Conservation (phyloP, 2,888 invertebrate species). For the Drosophila acutilabella region DNA sequence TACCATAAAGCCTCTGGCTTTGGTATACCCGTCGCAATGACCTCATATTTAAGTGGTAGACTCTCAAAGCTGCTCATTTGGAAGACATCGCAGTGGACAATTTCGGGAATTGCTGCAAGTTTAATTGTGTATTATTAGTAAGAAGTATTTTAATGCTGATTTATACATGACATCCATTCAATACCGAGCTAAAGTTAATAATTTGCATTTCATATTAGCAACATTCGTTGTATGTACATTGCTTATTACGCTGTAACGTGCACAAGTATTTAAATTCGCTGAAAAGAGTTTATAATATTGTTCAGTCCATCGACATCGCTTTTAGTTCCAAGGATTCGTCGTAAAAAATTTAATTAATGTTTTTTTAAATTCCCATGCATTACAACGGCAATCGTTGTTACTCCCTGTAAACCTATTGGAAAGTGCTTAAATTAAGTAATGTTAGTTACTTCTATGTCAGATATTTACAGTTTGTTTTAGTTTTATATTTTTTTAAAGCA, state of each 20-base stretch:
- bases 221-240: constrained; percentile 23
- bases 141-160: not conserved
- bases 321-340: not conserved
- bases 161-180: not conserved
- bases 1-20: constrained; percentile 92
- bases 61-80: constrained; percentile 92
- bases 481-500: not conserved
- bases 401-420: too few relatives aligned
- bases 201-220: constrained; percentile 15
- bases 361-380: not conserved
- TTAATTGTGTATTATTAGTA: constrained; percentile 67
- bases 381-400: not conserved
- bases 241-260: constrained; percentile 4
- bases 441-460: constrained; percentile 2
- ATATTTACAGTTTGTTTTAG: constrained; percentile 3
- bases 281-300: not conserved
- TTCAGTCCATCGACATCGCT: not conserved
- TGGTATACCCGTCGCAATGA: constrained; percentile 91
- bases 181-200: constrained; percentile 14
- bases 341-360: too few relatives aligned
- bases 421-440: not conserved
- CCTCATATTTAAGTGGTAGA: constrained; percentile 91
- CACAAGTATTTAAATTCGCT: constrained; percentile 2
- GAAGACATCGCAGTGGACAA: constrained; percentile 90
- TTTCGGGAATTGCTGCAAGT: constrained; percentile 88